Conservation (phyloP, 2,113 vertebrate species). For the Pyxicephalus adspersus region DNA sequence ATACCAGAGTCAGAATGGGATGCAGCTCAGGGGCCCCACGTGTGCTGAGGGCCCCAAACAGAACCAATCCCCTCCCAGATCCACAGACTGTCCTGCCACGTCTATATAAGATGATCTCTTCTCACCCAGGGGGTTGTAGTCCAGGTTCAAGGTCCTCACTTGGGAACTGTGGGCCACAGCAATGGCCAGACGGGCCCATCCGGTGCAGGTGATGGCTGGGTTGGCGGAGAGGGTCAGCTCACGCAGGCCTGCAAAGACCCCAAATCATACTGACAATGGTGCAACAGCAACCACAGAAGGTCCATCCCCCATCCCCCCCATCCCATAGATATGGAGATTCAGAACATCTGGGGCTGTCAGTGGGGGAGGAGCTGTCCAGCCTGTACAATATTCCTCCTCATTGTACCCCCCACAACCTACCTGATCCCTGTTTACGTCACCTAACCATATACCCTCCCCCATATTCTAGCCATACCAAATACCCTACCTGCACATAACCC, state of each 20-base stretch:
- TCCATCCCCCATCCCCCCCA: neutral
- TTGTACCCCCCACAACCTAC: no score
- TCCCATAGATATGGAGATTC: no score
- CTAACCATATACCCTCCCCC: neutral
- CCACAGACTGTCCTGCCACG: neutral
- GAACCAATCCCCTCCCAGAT: neutral
- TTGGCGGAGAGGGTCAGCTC: conserved; percentile 94
- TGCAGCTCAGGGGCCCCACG: conserved; percentile 18
- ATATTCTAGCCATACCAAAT: neutral
- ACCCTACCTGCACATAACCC: no score
- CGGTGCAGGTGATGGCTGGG: conserved; percentile 87
- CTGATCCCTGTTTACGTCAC: no score
- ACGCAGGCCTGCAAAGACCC: conserved; percentile 79
- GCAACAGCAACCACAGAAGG: neutral
- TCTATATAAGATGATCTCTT: neutral
- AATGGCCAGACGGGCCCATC: conserved; percentile 90
- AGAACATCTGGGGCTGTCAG: no score
- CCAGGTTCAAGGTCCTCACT: conserved; percentile 91
- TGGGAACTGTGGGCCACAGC: conserved; percentile 96
- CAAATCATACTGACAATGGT: neutral
- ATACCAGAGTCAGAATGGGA: no score
- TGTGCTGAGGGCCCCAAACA: conserved; percentile 1
- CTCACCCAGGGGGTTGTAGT: conserved; percentile 95
- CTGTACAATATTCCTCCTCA: no score
- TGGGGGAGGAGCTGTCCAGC: no score